phyloP scores from a whole-genome alignment of 2,797 vertebrate genomes.

The Molossus molossus region DNA sequence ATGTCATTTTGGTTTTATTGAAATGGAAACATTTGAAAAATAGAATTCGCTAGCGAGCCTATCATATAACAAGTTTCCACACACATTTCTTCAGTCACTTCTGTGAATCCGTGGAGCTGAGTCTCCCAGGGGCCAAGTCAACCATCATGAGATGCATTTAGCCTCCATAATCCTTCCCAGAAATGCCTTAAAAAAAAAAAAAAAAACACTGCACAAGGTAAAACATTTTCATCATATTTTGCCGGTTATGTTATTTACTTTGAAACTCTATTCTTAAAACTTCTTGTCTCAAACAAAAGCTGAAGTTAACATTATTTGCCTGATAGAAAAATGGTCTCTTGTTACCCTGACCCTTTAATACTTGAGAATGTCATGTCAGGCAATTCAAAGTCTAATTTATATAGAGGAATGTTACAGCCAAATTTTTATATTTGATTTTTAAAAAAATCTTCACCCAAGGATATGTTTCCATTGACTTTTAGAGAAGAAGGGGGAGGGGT shows the following conservation, averaged over 20 bases:
- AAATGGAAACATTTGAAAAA: slow-evolving; percentile 80
- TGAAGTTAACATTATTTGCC: not conserved
- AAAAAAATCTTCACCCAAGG: not conserved
- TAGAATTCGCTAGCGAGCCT: slow-evolving; percentile 48
- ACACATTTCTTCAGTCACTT: slow-evolving; percentile 23
- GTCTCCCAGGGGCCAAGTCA: not conserved
- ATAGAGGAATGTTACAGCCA: not conserved
- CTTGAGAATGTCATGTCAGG: not conserved
- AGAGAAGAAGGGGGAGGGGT: not conserved
- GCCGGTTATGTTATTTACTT: slow-evolving; percentile 50
- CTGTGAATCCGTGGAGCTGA: not conserved
- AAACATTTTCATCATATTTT: not conserved
- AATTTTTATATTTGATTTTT: not conserved
- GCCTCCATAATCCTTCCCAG: not conserved
- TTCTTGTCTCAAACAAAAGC: not conserved
- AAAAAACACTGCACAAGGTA: not conserved
- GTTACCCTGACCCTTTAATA: not conserved
- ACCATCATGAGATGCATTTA: not conserved
- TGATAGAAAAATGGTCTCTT: slow-evolving; percentile 31
- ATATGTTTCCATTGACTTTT: not conserved
- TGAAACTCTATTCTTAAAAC: not conserved
- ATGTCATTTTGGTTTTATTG: slow-evolving; percentile 73
- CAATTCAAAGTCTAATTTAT: not conserved
- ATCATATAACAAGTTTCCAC: slow-evolving; percentile 47
- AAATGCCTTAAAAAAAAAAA: not conserved